Percentiles rank a stretch among this genome's conserved stretches.
Conservation (phyloP, 35 echinoderm and acorn worm species). For the Chiridota heheva region DNA sequence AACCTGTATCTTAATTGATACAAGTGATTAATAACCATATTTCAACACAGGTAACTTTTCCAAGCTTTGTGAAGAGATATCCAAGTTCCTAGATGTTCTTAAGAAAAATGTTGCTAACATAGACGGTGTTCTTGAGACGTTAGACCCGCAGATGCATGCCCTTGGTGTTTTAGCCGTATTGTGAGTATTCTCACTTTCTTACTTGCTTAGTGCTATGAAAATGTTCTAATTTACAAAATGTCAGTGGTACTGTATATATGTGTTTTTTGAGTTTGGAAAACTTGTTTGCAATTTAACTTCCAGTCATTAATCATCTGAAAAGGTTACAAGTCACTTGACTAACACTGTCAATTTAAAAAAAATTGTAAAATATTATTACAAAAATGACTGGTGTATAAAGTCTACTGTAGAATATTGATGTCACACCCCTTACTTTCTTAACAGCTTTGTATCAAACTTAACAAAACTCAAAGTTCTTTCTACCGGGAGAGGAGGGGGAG, state of each 20-base stretch:
- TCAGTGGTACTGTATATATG: background rate
- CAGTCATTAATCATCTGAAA: background rate
- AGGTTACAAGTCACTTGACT: no score
- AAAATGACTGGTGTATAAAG: no score
- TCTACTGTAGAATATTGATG: no score
- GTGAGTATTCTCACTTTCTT: slow-evolving; percentile 51
- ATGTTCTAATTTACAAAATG: background rate
- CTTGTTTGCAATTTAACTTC: background rate
- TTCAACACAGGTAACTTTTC: slow-evolving; percentile 79
- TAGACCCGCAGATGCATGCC: slow-evolving; percentile 94
- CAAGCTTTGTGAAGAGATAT: slow-evolving; percentile 95
- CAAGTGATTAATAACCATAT: background rate
- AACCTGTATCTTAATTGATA: background rate
- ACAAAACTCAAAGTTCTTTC: no score
- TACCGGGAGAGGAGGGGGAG: no score
- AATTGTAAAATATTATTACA: no score
- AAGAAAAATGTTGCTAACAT: slow-evolving; percentile 86
- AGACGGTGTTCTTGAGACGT: slow-evolving; percentile 72
- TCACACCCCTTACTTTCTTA: no score
- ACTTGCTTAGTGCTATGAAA: background rate
- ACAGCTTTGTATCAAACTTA: no score
- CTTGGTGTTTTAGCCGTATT: slow-evolving; percentile 87
- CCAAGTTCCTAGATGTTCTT: slow-evolving; percentile 79
- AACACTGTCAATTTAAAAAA: no score
- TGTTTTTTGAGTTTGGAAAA: background rate